Base-by-base conservation (phyloP, 2,797 vertebrate species). In the Tragelaphus eurycerus region DNA sequence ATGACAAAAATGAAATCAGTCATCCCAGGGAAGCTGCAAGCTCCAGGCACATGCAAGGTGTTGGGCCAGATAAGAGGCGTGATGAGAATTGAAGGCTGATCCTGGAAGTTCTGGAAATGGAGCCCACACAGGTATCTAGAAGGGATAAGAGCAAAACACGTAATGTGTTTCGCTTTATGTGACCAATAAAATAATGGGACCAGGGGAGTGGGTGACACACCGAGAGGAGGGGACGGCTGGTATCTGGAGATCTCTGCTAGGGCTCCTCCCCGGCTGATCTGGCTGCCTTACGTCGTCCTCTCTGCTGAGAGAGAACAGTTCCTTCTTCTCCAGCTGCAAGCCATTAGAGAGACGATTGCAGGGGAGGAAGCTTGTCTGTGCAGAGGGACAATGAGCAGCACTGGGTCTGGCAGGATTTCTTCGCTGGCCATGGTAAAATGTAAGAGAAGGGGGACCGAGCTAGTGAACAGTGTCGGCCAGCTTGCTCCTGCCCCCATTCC, bases 1-100 rank as follows among this genome's bases (percentile, higher is more conserved):
- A 16, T 85, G 48, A 95, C 88, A 60, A 86, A 91, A 89, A 34
- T 94, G 25, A 91, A 96, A 84, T 88, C 64, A 90, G 88, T 84
- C 38, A 74, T 91, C 88, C 78, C 23, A 92, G 52, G 95, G n/a
- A 94, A 88, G 17, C 27, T 60, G 25, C 6, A 59, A 46, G 60
- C 23, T 60, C 34, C 43, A 90, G 46, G 21, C 46, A 78, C 57
- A 59, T 27, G 46, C 25, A 96, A 94, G 60, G 55, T 93, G 46
- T 34, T 88, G 7, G 48, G 48, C 54, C 21, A 90, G 86, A 79
- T 87, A 92, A 52, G 12, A 93, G 50, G 13, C 74, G 16, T 67
- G 48, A 43, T 55, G 54, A 89, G 5, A 34, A 23, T 19, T 89
- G n/a, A 89, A 25, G 13, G 4, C 4, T 38, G 57, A 62, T 81